phyloP scores from a whole-genome alignment of 2,888 invertebrate genomes.

The Drosophila atroscutellata region DNA sequence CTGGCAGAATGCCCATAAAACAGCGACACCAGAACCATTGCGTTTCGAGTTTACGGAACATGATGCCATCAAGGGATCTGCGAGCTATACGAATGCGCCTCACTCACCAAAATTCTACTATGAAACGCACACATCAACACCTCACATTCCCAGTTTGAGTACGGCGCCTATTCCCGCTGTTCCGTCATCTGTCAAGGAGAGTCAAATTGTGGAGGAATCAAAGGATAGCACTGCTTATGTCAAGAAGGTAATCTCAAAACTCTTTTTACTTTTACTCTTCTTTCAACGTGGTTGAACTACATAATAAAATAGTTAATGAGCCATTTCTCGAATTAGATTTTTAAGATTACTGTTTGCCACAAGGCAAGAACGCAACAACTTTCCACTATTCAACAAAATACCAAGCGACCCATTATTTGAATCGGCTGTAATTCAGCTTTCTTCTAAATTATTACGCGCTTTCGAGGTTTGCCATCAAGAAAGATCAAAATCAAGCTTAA shows the following conservation, averaged over 20 bases:
- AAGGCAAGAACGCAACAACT: conserved; percentile 33
- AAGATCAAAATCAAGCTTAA: conserved; percentile 45
- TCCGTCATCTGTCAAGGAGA: conserved; percentile 58
- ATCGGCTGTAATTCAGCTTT: conserved; percentile 29
- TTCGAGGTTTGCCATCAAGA: conserved; percentile 11
- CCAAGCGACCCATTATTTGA: conserved; percentile 23
- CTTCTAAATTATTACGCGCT: conserved; percentile 22
- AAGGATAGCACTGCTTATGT: conserved; percentile 75
- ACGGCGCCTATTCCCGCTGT: conserved; percentile 29
- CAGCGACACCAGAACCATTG: conserved; percentile 77
- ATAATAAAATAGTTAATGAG: conserved; percentile 32
- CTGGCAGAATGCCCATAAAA: conserved; percentile 52
- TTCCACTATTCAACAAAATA: conserved; percentile 37
- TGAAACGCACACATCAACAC: conserved; percentile 54
- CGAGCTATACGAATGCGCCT: conserved; percentile 80
- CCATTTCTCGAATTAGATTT: conserved; percentile 16
- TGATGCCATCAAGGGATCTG: conserved; percentile 80
- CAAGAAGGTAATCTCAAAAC: conserved; percentile 66
- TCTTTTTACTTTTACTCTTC: background rate
- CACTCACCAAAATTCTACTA: conserved; percentile 60
- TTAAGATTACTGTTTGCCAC: conserved; percentile 22
- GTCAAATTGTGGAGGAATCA: conserved; percentile 50
- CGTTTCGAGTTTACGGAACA: conserved; percentile 84
- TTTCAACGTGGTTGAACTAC: conserved; percentile 7
- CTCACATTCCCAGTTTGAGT: conserved; percentile 29